A percentile compares a stretch with the other conserved stretches of the same genome.
phyloP scores from a whole-genome alignment of 1,140 invertebrate species.

The Scylla paramamosain region DNA sequence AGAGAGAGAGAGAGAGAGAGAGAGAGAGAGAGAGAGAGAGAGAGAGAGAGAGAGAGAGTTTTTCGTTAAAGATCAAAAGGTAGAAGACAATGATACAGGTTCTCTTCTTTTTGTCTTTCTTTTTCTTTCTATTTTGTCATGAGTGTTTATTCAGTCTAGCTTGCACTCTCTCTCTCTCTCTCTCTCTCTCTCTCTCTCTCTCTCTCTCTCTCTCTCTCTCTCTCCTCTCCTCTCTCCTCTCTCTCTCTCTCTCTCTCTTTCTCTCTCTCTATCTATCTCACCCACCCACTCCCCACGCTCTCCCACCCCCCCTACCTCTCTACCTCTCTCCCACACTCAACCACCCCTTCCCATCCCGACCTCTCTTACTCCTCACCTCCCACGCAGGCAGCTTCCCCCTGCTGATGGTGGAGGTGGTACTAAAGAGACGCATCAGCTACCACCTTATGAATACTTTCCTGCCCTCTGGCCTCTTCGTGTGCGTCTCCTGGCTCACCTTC shows the following conservation, averaged over 20 bases:
- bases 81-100: not conserved
- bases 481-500: slow-evolving; percentile 86
- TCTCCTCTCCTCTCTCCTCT: not conserved
- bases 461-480: slow-evolving; percentile 85
- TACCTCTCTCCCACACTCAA: not conserved
- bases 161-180: not conserved
- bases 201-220: not conserved
- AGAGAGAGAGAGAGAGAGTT: too few relatives aligned
- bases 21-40: too few relatives aligned
- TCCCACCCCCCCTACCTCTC: not conserved
- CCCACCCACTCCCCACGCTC: not conserved
- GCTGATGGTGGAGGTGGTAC: slow-evolving; percentile 68
- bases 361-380: not conserved
- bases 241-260: not conserved
- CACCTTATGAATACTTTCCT: slow-evolving; percentile 82
- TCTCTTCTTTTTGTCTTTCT: too few relatives aligned
- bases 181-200: not conserved
- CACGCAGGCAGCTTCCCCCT: slow-evolving; percentile 64
- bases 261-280: not conserved
- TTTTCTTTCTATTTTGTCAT: not conserved
- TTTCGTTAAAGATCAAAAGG: not conserved
- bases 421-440: slow-evolving; percentile 74
- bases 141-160: not conserved
- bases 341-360: not conserved
- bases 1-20: too few relatives aligned